These are phyloP conservation scores for Phylloscopus trochiloides DNA, from an alignment of 2,113 vertebrate species.

Conservation along the genomic window DNA sequence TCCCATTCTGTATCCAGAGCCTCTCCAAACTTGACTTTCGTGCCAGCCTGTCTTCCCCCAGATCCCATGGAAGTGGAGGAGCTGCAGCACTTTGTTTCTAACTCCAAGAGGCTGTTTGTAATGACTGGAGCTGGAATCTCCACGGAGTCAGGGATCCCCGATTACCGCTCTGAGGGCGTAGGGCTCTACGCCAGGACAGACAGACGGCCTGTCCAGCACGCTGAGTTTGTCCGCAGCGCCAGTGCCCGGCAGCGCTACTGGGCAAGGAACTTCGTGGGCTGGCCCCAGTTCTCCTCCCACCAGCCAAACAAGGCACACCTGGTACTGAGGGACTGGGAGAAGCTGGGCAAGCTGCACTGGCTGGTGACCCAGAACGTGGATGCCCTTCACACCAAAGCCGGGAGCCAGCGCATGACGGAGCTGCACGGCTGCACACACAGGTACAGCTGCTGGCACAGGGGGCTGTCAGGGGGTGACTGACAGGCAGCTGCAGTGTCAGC, in stretches of 20 bases:
- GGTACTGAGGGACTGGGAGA: slow-evolving; percentile 84
- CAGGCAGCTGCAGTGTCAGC: background rate
- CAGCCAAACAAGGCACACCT: slow-evolving; percentile 86
- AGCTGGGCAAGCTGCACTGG: slow-evolving; percentile 86
- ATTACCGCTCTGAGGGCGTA: slow-evolving; percentile 92
- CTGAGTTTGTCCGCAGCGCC: slow-evolving; percentile 83
- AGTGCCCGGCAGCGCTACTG: slow-evolving; percentile 90
- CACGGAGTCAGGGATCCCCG: slow-evolving; percentile 94
- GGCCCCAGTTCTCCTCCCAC: slow-evolving; percentile 90
- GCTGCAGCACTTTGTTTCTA: slow-evolving; percentile 84
- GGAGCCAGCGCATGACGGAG: slow-evolving; percentile 86
- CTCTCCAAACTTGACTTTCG: slow-evolving; percentile 66
- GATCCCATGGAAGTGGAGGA: slow-evolving; percentile 74
- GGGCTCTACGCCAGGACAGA: slow-evolving; percentile 90
- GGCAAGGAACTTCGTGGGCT: slow-evolving; percentile 94
- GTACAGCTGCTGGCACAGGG: slow-evolving; percentile 41
- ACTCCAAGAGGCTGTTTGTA: slow-evolving; percentile 82
- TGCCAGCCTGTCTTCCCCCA: slow-evolving; percentile 82
- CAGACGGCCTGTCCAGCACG: slow-evolving; percentile 85
- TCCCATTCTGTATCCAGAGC: background rate
- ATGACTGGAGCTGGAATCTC: slow-evolving; percentile 92
- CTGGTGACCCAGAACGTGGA: slow-evolving; percentile 97
- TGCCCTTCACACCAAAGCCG: slow-evolving; percentile 89
- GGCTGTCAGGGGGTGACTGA: background rate
- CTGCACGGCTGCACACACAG: slow-evolving; percentile 92